Conservation (phyloP, 2,113 vertebrate species). For the Danionella cerebrum region DNA sequence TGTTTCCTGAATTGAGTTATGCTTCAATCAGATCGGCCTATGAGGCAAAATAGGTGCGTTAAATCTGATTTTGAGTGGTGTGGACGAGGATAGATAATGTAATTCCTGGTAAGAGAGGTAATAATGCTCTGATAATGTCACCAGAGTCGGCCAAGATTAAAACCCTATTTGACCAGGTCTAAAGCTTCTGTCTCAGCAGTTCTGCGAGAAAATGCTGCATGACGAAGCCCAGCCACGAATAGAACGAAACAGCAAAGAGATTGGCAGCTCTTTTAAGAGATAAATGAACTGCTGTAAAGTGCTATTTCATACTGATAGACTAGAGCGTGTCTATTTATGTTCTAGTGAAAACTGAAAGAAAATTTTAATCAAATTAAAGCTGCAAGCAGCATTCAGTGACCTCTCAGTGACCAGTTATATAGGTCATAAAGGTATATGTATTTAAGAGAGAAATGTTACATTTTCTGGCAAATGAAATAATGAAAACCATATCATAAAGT, state of each 20-base stretch:
- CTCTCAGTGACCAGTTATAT: too few relatives aligned
- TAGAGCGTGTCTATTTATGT: neutral
- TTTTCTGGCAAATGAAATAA: too few relatives aligned
- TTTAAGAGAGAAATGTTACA: too few relatives aligned
- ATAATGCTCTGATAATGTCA: slow-evolving; percentile 25
- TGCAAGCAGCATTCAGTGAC: too few relatives aligned
- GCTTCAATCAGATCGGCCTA: slow-evolving; percentile 17
- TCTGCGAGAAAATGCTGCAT: neutral
- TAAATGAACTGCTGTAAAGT: neutral
- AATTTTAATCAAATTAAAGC: neutral
- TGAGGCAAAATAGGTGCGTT: neutral
- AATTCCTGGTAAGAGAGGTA: slow-evolving; percentile 28
- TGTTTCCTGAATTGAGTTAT: slow-evolving; percentile 28
- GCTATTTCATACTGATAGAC: neutral
- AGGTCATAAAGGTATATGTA: too few relatives aligned
- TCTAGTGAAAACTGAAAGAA: neutral
- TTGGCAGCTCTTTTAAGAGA: neutral
- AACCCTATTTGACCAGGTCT: neutral
- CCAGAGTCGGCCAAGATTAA: slow-evolving; percentile 22
- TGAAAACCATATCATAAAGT: too few relatives aligned
- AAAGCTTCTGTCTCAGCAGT: slow-evolving; percentile 12
- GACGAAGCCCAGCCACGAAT: neutral
- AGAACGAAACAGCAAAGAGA: slow-evolving; percentile 24
- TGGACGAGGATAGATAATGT: slow-evolving; percentile 28
- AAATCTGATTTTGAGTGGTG: slow-evolving; percentile 43